Evolutionary conservation across 2,113 vertebrate species (phyloP).

Genomic region (Equus quagga): DNA sequence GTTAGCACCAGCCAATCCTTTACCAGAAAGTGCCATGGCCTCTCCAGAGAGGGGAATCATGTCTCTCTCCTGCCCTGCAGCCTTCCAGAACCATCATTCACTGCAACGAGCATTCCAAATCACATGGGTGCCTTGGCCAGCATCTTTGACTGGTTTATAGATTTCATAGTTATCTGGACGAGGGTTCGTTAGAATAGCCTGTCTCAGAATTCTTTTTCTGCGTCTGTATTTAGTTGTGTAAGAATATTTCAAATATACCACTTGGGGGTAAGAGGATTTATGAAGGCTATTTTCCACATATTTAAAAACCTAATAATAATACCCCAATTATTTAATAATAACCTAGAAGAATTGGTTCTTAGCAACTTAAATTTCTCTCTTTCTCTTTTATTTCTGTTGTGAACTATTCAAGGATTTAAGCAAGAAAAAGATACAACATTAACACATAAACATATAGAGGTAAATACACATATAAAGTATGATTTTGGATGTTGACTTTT

Average conservation of each 20-base stretch:
- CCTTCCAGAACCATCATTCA: background rate
- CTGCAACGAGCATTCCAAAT: background rate
- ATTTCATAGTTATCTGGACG: background rate
- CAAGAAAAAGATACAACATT: background rate
- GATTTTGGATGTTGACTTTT: background rate
- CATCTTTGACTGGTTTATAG: background rate
- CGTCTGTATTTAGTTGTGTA: background rate
- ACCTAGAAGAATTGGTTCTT: background rate
- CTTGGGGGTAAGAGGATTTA: background rate
- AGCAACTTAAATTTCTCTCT: slow-evolving; percentile 18
- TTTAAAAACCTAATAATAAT: background rate
- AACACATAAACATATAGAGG: background rate
- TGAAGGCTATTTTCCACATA: background rate
- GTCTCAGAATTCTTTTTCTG: background rate
- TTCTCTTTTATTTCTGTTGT: background rate
- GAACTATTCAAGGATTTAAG: background rate
- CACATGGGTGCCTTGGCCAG: background rate
- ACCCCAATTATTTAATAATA: background rate
- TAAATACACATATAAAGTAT: background rate
- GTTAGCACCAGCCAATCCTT: background rate
- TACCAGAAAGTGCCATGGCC: background rate
- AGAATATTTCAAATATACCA: background rate
- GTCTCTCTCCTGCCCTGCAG: background rate
- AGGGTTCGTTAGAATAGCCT: background rate
- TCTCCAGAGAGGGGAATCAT: background rate